A percentile compares a stretch with the other conserved stretches of the same genome.
phyloP scores from a whole-genome alignment of 2,113 vertebrate species.

The Entelurus aequoreus region DNA sequence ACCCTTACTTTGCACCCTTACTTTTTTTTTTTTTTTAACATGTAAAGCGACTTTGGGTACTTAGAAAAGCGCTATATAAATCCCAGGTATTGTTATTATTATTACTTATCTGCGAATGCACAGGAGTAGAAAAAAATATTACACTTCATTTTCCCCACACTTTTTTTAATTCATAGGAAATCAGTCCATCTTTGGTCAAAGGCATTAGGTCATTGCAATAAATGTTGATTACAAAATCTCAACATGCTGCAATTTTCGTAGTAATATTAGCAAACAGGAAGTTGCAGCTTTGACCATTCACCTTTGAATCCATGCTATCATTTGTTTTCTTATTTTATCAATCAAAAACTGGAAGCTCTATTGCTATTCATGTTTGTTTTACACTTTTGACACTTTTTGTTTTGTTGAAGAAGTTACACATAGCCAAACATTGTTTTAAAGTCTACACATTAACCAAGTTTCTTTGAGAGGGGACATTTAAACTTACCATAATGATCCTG shows the following conservation, averaged over 20 bases:
- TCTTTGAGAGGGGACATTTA: conserved; percentile 34
- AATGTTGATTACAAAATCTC: background rate
- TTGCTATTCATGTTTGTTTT: background rate
- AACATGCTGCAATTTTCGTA: background rate
- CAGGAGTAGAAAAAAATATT: too few species aligned
- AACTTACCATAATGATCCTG: conserved; percentile 50
- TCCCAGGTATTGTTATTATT: too few species aligned
- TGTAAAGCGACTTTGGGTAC: too few species aligned
- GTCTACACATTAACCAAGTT: conserved; percentile 54
- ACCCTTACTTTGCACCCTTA: too few species aligned
- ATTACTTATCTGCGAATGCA: too few species aligned
- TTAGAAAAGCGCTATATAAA: too few species aligned
- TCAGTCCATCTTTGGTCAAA: background rate
- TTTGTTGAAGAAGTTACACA: conserved; percentile 15
- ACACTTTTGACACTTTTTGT: background rate
- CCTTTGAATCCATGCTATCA: background rate
- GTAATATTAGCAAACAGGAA: background rate
- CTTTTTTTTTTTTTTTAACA: too few species aligned
- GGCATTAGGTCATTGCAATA: background rate
- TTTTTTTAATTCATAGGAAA: background rate
- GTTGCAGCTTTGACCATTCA: background rate
- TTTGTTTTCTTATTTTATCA: too few species aligned
- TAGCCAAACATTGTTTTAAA: conserved; percentile 5
- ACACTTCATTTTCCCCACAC: background rate
- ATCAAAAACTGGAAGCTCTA: background rate